Evolutionary conservation across 2,113 vertebrate species (phyloP), one percentile per base, ranked within the genome.

Genomic region (Glaucidium brasilianum): DNA sequence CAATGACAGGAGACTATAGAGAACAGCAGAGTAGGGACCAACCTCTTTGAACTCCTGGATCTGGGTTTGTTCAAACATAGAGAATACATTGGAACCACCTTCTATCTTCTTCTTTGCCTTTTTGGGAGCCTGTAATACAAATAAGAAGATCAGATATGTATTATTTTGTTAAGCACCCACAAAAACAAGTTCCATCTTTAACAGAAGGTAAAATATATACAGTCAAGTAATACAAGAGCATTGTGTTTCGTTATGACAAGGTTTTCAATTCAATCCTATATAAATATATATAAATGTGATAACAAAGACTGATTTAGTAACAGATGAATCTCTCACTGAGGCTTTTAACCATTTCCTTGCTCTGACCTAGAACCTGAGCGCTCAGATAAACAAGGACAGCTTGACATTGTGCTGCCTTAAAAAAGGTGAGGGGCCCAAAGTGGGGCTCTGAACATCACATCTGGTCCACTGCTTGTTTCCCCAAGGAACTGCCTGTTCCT

Each of bases 11-110:
- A 94, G 80, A 68, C 84, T 79, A 27, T 15, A 84, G 74, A 82
- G 50, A 94, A 67, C 37, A 92, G 74, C 89, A 94, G 53, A 87
- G 18, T 6, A 69, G 71, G 34, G 63, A 95, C 97, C 73, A 75
- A 99, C 99, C 98, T 99, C 99, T 95, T 99, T 99, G 97, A 99
- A 99, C 97, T 99, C 99, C 95, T 99, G 99, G 87, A 99, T 99
- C 98, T 99, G 99, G 25, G 98, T 98, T 97, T 99, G 99, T 95
- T 99, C 99, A 84, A 99, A 99, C 99, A 99, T 99, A 87, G 98
- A 99, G 97, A 99, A 99, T 45, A 99, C 99, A 20, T 99, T 99
- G 94, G 99, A 99, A 85, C 98, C 98, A 20, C 97, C 98, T 35
- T 98, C 98, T 17, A 97, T 88, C 98, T 98, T 98, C 96, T 99